phyloP scores from a whole-genome alignment of 2,113 vertebrate species.

The Macrotus californicus region DNA sequence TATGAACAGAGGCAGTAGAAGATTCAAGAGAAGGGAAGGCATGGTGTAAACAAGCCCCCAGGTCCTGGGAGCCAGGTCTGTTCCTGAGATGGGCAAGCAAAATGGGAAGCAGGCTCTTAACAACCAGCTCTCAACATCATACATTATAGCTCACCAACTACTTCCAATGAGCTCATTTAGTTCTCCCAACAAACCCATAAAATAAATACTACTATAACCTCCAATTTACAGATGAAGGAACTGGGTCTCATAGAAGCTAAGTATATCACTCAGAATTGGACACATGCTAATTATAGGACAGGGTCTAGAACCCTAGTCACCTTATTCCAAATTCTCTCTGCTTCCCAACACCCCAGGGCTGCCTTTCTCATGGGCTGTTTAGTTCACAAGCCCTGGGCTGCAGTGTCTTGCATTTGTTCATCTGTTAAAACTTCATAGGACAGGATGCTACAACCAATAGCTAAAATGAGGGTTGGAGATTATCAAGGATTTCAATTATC shows the following conservation, averaged over 20 bases:
- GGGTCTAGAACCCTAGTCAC: neutral
- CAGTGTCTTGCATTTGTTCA: neutral
- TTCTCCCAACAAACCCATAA: neutral
- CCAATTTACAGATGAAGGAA: neutral
- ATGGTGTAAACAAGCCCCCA: neutral
- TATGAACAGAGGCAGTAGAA: neutral
- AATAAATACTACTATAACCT: neutral
- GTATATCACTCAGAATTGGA: neutral
- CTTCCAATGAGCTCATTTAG: neutral
- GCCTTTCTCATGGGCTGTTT: neutral
- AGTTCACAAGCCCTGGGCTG: neutral
- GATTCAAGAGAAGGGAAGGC: neutral
- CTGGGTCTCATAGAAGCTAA: neutral
- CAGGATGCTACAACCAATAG: constrained; percentile 21
- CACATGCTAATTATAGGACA: neutral
- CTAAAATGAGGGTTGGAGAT: constrained; percentile 52
- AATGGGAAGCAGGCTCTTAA: neutral
- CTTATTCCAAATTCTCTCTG: neutral
- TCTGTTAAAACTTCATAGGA: constrained; percentile 27
- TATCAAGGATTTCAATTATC: constrained; percentile 64
- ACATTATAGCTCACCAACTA: neutral
- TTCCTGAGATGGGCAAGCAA: neutral
- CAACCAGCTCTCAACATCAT: neutral
- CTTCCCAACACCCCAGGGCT: neutral
- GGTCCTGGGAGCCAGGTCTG: neutral